Evolutionary conservation across 2,797 vertebrate species (phyloP), one percentile per base, ranked within the genome.

Genomic region (Lacerta bilineata): DNA sequence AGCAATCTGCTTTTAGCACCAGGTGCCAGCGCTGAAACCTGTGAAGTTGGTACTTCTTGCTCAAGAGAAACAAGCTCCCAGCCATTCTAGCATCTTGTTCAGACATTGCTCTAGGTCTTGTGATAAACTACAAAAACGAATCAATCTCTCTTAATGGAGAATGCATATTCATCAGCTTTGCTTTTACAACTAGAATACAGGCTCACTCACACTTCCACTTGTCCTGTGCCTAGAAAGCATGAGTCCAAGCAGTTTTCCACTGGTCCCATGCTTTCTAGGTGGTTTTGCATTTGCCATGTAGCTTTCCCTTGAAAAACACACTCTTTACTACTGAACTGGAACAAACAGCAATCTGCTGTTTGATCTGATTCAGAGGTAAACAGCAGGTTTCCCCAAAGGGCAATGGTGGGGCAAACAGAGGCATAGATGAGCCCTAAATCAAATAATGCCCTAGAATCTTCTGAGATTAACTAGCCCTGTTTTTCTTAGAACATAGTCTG

Each of bases 181-280:
- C 4, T 79, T 88, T 71, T 36, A 79, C 50, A 71, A 46, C 43
- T 88, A 68, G 29, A 78, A 68, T 46, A 55, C 50, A 55, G 50
- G 50, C 50, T 15, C 50, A 55, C 13, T 55, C 13, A 15, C 50
- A 55, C 50, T 55, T 55, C 50, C 50, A 55, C 13, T 55, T 55
- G 50, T 15, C 13, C 50, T 3, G 3, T 55, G 50, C 50, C 50
- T 55, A 55, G 50, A 55, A 55, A 55, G 13, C 1, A 15, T 55
- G 50, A 55, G 50, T 55, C 50, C 0, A 2, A 55, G 50, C 50
- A 55, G 50, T 15, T 55, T 55, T 55, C 50, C 50, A 55, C 50
- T 55, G 50, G 50, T 55, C 50, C 50, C 13, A 55, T 15, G 50
- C 50, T 55, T 55, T 15, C 50, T 55, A 15, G 13, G 50, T 0